A percentile compares a stretch with the other conserved stretches of the same genome.
phyloP scores from a whole-genome alignment of 1,140 invertebrate genomes.

The Phymorhynchus buccinoides region DNA sequence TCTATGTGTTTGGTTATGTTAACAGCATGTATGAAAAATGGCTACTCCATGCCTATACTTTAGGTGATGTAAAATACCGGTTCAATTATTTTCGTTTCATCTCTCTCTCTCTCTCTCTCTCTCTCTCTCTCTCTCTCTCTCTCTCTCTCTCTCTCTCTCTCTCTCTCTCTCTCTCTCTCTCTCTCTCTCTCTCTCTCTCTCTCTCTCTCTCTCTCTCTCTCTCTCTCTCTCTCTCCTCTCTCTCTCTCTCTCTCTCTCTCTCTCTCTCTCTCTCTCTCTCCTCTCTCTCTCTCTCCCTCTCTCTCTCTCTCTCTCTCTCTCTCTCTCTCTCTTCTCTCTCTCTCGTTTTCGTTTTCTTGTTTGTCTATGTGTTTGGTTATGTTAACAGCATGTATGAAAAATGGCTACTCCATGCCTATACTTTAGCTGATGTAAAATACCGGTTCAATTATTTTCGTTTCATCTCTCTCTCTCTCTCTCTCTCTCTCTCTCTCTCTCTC shows the following conservation, averaged over 20 bases:
- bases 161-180: slow-evolving; percentile 13
- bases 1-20: too few relatives aligned
- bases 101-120: slow-evolving; percentile 1
- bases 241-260: not conserved
- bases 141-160: not conserved
- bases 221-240: not conserved
- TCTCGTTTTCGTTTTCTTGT: not conserved
- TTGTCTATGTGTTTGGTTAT: too few relatives aligned
- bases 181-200: not conserved
- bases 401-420: too few relatives aligned
- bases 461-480: too few relatives aligned
- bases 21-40: too few relatives aligned
- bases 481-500: too few relatives aligned
- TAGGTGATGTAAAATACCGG: too few relatives aligned
- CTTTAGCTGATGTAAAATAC: too few relatives aligned
- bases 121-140: slow-evolving; percentile 25
- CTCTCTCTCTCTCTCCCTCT: slow-evolving; percentile 15
- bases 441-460: too few relatives aligned
- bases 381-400: too few relatives aligned
- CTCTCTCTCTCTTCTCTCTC: not conserved
- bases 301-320: slow-evolving; percentile 1
- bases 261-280: not conserved
- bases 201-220: not conserved
- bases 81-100: too few relatives aligned
- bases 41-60: too few relatives aligned